phyloP scores from a whole-genome alignment of 2,888 invertebrate genomes.

The Ceriagrion tenellum region DNA sequence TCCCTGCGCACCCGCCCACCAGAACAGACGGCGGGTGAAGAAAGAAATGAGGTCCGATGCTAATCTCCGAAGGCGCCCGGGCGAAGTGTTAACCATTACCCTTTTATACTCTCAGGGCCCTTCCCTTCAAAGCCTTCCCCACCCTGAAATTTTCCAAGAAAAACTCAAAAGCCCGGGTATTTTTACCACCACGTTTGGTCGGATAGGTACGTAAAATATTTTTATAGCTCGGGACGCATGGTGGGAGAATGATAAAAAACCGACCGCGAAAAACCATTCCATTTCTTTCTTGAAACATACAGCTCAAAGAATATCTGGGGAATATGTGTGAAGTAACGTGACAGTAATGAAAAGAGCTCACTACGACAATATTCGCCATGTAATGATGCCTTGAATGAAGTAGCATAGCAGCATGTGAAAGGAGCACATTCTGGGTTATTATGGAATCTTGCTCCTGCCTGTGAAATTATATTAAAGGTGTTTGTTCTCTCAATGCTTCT shows the following conservation, averaged over 20 bases:
- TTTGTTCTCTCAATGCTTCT: too few species aligned
- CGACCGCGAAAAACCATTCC: not conserved
- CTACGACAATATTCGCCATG: too few species aligned
- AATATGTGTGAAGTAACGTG: too few species aligned
- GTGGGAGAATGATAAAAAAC: not conserved
- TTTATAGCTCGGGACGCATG: not conserved
- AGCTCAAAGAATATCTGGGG: not conserved
- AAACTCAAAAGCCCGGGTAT: not conserved
- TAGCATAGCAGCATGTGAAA: too few species aligned
- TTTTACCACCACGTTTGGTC: not conserved
- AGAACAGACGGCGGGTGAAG: not conserved
- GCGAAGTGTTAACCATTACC: constrained; percentile 7
- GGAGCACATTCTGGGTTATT: too few species aligned
- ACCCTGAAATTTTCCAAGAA: constrained; percentile 3
- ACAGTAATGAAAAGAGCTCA: too few species aligned
- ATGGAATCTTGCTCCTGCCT: too few species aligned
- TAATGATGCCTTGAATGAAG: too few species aligned
- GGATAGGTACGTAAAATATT: not conserved
- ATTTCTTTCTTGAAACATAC: not conserved
- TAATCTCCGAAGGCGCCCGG: not conserved
- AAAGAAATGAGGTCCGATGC: not conserved
- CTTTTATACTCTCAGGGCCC: not conserved
- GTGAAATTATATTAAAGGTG: too few species aligned
- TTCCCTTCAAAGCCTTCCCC: not conserved
- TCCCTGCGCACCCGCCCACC: not conserved